Conservation (phyloP, 2,797 vertebrate species). For the Propithecus deckenii region DNA sequence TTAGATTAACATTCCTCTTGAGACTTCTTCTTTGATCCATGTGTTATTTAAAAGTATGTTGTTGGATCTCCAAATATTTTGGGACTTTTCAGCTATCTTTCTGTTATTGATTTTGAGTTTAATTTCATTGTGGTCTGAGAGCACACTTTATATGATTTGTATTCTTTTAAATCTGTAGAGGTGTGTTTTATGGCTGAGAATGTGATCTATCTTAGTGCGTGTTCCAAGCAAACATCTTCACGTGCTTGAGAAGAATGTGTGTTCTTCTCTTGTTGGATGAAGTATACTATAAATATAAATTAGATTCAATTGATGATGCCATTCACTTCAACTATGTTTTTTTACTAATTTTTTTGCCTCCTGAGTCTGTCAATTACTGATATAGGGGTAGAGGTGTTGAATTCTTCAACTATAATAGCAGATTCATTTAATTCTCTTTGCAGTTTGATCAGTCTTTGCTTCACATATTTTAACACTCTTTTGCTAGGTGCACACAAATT, state of each 20-base stretch:
- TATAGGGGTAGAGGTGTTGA: neutral
- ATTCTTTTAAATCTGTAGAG: neutral
- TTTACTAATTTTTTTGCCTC: neutral
- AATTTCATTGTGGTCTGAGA: neutral
- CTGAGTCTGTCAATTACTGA: neutral
- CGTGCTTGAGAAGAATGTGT: neutral
- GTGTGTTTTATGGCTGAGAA: neutral
- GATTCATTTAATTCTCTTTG: neutral
- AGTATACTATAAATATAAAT: neutral
- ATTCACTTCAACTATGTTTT: neutral
- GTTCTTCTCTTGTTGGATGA: neutral
- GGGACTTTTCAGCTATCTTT: neutral
- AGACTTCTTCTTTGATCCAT: neutral
- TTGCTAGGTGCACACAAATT: neutral
- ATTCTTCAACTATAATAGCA: neutral
- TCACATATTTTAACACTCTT: neutral
- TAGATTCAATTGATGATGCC: neutral
- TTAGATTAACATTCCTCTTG: constrained; percentile 21
- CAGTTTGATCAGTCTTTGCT: neutral
- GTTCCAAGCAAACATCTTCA: neutral
- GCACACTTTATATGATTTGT: neutral
- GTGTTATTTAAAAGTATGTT: neutral
- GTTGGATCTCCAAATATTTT: neutral
- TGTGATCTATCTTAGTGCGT: neutral
- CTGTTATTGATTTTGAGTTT: neutral